These are phyloP conservation scores for Leucoptera coffeella DNA, from an alignment of 2,888 invertebrate species.

Conservation along the genomic window DNA sequence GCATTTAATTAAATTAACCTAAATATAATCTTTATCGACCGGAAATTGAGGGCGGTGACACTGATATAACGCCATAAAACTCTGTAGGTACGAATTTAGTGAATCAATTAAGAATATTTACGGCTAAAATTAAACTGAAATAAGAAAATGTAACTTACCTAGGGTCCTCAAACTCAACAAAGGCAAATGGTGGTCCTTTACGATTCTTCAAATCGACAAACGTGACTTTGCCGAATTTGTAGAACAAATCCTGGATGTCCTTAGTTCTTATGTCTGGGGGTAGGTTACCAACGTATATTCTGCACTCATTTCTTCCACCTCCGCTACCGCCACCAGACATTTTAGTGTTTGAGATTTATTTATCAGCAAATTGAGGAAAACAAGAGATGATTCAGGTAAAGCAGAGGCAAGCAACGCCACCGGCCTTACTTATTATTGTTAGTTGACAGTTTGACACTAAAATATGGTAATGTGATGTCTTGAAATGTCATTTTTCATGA, in stretches of 20 bases:
- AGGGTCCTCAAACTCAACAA: slow-evolving; percentile 98
- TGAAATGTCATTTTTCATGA: too few relatives aligned
- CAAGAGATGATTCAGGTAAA: slow-evolving; percentile 5
- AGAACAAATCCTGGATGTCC: slow-evolving; percentile 97
- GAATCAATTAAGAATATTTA: too few relatives aligned
- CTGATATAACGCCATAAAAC: too few relatives aligned
- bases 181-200: slow-evolving; percentile 97
- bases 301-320: slow-evolving; percentile 73
- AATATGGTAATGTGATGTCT: too few relatives aligned
- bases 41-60: too few relatives aligned
- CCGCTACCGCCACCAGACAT: slow-evolving; percentile 56
- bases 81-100: too few relatives aligned
- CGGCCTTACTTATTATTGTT: slow-evolving; percentile 3
- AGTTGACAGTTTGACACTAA: neutral
- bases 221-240: slow-evolving; percentile 96
- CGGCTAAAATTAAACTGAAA: too few relatives aligned
- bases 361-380: slow-evolving; percentile 5
- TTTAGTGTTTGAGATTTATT: slow-evolving; percentile 9
- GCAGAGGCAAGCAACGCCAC: slow-evolving; percentile 1
- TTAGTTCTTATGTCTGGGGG: slow-evolving; percentile 97
- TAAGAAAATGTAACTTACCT: slow-evolving; percentile 55
- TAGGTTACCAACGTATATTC: slow-evolving; percentile 98
- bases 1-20: too few relatives aligned
- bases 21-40: too few relatives aligned
- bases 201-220: slow-evolving; percentile 98